Evolutionary conservation across 2,113 vertebrate genomes (phyloP).

Genomic region (Sceloporus tristichus): DNA sequence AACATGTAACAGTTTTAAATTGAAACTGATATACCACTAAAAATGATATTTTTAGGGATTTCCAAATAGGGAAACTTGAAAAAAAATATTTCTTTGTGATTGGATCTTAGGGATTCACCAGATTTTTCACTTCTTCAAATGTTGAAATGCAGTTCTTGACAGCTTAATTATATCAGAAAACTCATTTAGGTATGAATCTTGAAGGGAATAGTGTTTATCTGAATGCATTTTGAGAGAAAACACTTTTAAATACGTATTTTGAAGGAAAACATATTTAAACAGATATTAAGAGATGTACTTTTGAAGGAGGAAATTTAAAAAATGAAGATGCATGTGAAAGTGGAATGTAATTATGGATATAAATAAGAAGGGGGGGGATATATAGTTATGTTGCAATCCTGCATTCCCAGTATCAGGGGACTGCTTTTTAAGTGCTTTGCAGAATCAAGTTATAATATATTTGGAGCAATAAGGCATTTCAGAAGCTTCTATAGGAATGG

Average conservation of each 20-base stretch:
- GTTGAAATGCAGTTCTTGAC: background rate
- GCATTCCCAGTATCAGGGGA: background rate
- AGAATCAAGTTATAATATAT: background rate
- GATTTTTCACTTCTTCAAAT: background rate
- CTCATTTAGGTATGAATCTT: background rate
- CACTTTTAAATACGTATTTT: background rate
- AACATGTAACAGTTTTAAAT: background rate
- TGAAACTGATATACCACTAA: background rate
- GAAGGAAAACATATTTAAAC: background rate
- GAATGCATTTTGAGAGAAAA: background rate
- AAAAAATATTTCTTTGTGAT: background rate
- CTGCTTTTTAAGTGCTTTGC: background rate
- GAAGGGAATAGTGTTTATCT: background rate
- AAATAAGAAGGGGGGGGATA: background rate
- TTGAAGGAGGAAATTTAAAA: background rate
- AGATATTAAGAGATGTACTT: background rate
- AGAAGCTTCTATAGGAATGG: slow-evolving; percentile 16
- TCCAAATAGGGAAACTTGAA: background rate
- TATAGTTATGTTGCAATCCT: background rate
- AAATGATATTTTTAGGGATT: background rate
- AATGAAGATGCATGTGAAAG: background rate
- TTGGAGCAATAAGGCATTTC: background rate
- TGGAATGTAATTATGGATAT: background rate
- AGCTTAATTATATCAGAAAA: background rate
- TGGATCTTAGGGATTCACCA: too few relatives aligned